These are phyloP conservation scores for Orycteropus afer DNA, from an alignment of 2,113 vertebrate species.

Conservation along the genomic window DNA sequence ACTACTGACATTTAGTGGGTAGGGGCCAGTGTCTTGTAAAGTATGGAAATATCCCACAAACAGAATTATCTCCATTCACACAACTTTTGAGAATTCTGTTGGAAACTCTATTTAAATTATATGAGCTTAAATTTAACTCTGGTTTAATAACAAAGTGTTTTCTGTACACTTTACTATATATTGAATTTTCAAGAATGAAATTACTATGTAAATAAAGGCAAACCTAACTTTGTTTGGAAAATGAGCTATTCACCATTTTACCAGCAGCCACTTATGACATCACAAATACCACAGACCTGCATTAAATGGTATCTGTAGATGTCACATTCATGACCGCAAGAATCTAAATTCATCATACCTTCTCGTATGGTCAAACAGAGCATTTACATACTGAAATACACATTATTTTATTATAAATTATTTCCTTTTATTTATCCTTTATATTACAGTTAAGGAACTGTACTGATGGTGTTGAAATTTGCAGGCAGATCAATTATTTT, in stretches of 20 bases:
- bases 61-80: neutral
- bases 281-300: too few species aligned
- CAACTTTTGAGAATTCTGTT: neutral
- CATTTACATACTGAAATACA: neutral
- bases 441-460: neutral
- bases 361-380: rapidly evolving
- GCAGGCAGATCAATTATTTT: neutral
- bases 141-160: neutral
- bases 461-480: neutral
- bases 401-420: neutral
- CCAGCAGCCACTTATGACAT: neutral
- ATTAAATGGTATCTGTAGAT: neutral
- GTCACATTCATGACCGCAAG: neutral
- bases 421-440: neutral
- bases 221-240: neutral
- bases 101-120: neutral
- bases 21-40: neutral
- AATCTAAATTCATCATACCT: neutral
- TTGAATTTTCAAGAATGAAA: neutral
- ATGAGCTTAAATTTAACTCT: neutral
- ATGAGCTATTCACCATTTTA: neutral
- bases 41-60: neutral
- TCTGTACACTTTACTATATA: neutral
- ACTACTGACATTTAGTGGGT: rapidly evolving
- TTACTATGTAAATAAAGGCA: neutral